These are phyloP conservation scores for Nephrocerus scutellatus DNA, from an alignment of 2,888 invertebrate species.

Conservation along the genomic window DNA sequence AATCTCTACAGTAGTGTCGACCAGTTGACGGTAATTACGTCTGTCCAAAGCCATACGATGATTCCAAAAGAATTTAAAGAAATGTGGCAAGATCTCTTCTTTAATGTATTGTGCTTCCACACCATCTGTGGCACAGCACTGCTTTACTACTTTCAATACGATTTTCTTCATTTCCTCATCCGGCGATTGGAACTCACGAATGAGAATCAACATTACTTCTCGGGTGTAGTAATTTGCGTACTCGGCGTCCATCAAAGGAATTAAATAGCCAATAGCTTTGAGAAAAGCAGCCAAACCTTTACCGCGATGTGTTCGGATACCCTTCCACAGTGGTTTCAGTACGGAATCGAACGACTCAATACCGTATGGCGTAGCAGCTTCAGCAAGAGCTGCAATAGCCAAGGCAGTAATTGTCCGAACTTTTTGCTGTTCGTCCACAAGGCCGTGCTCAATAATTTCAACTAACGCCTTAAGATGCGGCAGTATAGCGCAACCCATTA, in stretches of 20 bases:
- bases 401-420: slow-evolving; percentile 96
- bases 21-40: slow-evolving; percentile 93
- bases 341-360: slow-evolving; percentile 99
- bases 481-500: slow-evolving; percentile 99
- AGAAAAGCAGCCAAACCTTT: slow-evolving; percentile 98
- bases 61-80: slow-evolving; percentile 99
- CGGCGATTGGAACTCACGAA: slow-evolving; percentile 98
- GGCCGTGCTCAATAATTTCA: slow-evolving; percentile 97
- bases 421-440: slow-evolving; percentile 99
- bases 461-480: slow-evolving; percentile 97
- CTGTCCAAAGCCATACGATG: slow-evolving; percentile 99
- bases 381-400: slow-evolving; percentile 95
- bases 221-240: slow-evolving; percentile 99
- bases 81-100: slow-evolving; percentile 96
- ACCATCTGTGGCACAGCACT: slow-evolving; percentile 99
- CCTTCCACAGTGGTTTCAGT: slow-evolving; percentile 98
- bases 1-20: slow-evolving; percentile 99
- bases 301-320: slow-evolving; percentile 84
- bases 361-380: slow-evolving; percentile 98
- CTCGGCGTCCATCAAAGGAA: slow-evolving; percentile 99
- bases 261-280: slow-evolving; percentile 98
- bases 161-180: slow-evolving; percentile 99
- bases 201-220: slow-evolving; percentile 87
- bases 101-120: slow-evolving; percentile 99
- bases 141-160: slow-evolving; percentile 98